Evolutionary conservation across 2,888 invertebrate species (phyloP).

Genomic region (Falcaria lacertinaria): DNA sequence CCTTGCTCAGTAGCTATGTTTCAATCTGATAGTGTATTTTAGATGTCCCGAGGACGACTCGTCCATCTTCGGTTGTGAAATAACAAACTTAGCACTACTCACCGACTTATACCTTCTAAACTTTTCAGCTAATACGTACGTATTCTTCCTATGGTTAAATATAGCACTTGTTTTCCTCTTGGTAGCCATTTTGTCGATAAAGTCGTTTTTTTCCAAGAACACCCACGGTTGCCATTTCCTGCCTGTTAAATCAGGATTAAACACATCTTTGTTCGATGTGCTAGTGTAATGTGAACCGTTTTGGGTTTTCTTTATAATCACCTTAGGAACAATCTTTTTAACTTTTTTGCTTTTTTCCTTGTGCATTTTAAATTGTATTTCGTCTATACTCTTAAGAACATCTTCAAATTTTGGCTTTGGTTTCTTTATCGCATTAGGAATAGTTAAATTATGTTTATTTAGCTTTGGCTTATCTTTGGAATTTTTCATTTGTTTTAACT

Average conservation of each 20-base stretch:
- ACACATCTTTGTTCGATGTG: slow-evolving; percentile 42
- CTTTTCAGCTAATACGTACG: slow-evolving; percentile 60
- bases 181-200: slow-evolving; percentile 69
- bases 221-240: slow-evolving; percentile 78
- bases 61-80: slow-evolving; percentile 55
- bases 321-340: slow-evolving; percentile 65
- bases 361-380: slow-evolving; percentile 64
- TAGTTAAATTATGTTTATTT: slow-evolving; percentile 32
- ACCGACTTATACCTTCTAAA: slow-evolving; percentile 67
- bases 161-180: slow-evolving; percentile 61
- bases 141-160: slow-evolving; percentile 59
- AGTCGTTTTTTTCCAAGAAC: slow-evolving; percentile 63
- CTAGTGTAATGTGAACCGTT: slow-evolving; percentile 74
- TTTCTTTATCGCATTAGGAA: slow-evolving; percentile 49
- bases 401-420: slow-evolving; percentile 75
- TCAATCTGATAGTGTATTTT: slow-evolving; percentile 69
- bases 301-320: slow-evolving; percentile 70
- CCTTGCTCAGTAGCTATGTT: slow-evolving; percentile 52
- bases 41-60: slow-evolving; percentile 48
- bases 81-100: slow-evolving; percentile 59
- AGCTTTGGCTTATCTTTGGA: slow-evolving; percentile 57
- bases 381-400: slow-evolving; percentile 74
- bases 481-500: slow-evolving; percentile 63
- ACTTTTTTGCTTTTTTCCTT: slow-evolving; percentile 60
- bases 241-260: slow-evolving; percentile 70